These are phyloP conservation scores for Orthosia gracilis DNA, from an alignment of 2,888 invertebrate species.

Conservation along the genomic window DNA sequence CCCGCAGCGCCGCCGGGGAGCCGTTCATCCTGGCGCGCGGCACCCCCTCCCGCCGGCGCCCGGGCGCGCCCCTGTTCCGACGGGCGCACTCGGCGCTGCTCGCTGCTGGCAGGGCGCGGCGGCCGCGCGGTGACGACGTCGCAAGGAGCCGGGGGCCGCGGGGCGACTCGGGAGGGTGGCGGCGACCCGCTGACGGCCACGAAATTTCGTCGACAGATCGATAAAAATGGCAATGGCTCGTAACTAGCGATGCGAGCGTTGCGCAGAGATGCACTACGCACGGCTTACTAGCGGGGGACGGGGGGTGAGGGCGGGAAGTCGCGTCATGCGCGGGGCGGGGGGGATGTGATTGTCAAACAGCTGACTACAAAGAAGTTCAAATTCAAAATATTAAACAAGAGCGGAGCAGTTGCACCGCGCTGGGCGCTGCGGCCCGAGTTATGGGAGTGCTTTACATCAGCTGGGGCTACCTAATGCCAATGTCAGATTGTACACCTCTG, in stretches of 20 bases:
- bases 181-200: constrained; percentile 58
- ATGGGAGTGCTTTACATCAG: neutral
- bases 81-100: constrained; percentile 29
- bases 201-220: constrained; percentile 76
- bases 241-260: constrained; percentile 71
- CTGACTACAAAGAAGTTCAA: constrained; percentile 83
- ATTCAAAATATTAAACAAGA: constrained; percentile 70
- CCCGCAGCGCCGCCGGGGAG: constrained; percentile 65
- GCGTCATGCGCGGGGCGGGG: constrained; percentile 63
- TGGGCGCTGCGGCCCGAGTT: constrained; percentile 1
- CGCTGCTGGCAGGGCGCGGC: constrained; percentile 36
- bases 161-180: constrained; percentile 51
- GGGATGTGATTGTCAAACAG: constrained; percentile 84
- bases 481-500: neutral
- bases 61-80: constrained; percentile 53
- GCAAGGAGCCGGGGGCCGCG: constrained; percentile 47
- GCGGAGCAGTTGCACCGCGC: constrained; percentile 30
- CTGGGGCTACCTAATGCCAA: neutral
- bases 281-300: constrained; percentile 55
- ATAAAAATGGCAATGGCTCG: constrained; percentile 79
- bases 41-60: constrained; percentile 66
- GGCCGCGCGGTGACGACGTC: constrained; percentile 46
- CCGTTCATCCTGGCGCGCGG: constrained; percentile 70
- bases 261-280: constrained; percentile 81
- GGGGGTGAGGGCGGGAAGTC: neutral